Conservation (phyloP, 53 echinoderm and acorn worm species). For the Apostichopus leukothele region DNA sequence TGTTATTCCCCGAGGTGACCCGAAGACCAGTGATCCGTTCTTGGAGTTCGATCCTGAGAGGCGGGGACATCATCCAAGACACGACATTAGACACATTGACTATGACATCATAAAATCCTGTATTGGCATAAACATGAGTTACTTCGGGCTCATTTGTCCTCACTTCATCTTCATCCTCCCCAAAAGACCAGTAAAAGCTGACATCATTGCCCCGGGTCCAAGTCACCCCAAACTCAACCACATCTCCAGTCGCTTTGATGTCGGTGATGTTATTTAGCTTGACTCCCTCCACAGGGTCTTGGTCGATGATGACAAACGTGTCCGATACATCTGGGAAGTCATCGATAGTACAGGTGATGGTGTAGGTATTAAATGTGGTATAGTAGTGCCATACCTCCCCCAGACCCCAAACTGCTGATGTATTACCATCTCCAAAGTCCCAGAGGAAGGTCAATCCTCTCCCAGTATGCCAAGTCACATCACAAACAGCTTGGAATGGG, state of each 20-base stretch:
- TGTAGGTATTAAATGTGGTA: constrained; percentile 59
- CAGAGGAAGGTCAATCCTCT: constrained; percentile 66
- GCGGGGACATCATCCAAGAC: constrained; percentile 73
- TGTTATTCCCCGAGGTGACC: constrained; percentile 45
- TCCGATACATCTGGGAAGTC: constrained; percentile 66
- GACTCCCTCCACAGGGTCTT: constrained; percentile 84
- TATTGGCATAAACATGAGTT: constrained; percentile 49
- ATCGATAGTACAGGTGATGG: constrained; percentile 58
- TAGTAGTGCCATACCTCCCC: constrained; percentile 59
- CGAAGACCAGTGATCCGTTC: constrained; percentile 67
- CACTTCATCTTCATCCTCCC: constrained; percentile 48
- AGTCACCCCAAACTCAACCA: constrained; percentile 57
- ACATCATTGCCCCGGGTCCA: constrained; percentile 80
- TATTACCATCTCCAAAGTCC: constrained; percentile 73
- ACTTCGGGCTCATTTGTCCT: constrained; percentile 48
- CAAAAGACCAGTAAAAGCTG: constrained; percentile 73
- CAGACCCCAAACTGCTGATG: constrained; percentile 36
- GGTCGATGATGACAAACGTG: constrained; percentile 60
- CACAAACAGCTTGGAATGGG: constrained; percentile 56
- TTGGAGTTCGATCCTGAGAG: constrained; percentile 61
- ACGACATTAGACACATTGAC: constrained; percentile 81
- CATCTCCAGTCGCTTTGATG: constrained; percentile 70
- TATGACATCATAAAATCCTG: constrained; percentile 60
- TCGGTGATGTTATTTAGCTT: constrained; percentile 63
- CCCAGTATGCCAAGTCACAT: constrained; percentile 77